Evolutionary conservation across 30 jellyfish, hydroid and myxozoan species (phyloP), one percentile per base, ranked within the genome.

Genomic region (Turritopsis dohrnii): DNA sequence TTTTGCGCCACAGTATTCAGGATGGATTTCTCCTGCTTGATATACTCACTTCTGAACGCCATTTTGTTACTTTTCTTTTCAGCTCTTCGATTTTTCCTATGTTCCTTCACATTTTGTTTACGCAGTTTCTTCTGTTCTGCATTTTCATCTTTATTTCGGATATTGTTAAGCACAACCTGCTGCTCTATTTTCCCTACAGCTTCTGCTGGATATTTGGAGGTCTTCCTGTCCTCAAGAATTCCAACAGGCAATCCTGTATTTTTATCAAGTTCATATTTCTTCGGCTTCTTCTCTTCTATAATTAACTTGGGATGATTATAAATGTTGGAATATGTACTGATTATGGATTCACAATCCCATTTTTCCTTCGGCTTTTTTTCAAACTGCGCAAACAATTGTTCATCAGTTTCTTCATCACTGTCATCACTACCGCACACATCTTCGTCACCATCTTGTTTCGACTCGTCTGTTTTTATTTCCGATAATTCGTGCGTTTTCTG

Each of bases 281-380:
- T 72, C 19, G 85, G 80, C 41, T 95, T 86, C 71, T 92, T 92
- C 21, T 65, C 29, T 71, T 84, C 95, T 25, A 83, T 25, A 21
- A 92, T 92, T 1, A 87, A 71, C 72, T 77, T 92, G 65, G 98
- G 98, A 80, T 88, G 98, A 71, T 92, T 92, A 72, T 92, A 92
- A 21, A 92, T 16, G 81, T 88, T 92, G 29, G 98, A 92, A 79
- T 92, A 92, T 4, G 98, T 88, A 71, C 98, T 92, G 5, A 92
- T 75, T 21, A 92, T 82, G 65, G 98, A 92, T 76, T 92, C 98
- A 76, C 98, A 92, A 74, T 92, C 98, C 98, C 98, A 92, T 52
- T 84, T 30, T 31, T 88, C 96, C 52, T 84, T 88, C 79, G 80
- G 92, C 28, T 71, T 75, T 65, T 71, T 88, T 52, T 41, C 79